Evolutionary conservation across 2,113 vertebrate genomes (phyloP).

Genomic region (Rutilus rutilus): DNA sequence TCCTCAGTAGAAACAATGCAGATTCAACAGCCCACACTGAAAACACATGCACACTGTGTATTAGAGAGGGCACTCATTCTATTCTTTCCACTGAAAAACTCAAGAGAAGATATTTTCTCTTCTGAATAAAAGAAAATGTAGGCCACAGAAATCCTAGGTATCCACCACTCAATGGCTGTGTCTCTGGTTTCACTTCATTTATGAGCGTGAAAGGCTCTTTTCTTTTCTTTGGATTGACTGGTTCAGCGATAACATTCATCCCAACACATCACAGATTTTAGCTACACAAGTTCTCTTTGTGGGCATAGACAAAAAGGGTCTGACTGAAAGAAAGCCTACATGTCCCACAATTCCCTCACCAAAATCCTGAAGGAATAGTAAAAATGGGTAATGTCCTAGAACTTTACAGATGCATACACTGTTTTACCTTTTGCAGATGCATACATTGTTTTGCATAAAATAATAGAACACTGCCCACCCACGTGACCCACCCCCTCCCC

Average conservation of each 20-base stretch:
- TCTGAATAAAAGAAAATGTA: slow-evolving; percentile 16
- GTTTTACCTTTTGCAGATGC: neutral
- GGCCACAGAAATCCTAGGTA: neutral
- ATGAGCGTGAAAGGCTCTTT: slow-evolving; percentile 51
- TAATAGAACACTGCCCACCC: too few species aligned
- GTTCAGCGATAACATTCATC: slow-evolving; percentile 51
- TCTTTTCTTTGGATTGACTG: slow-evolving; percentile 45
- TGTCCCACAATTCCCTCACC: slow-evolving; percentile 40
- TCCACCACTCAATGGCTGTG: slow-evolving; percentile 15
- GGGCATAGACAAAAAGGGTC: slow-evolving; percentile 29
- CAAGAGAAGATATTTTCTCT: slow-evolving; percentile 23
- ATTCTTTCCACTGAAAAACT: slow-evolving; percentile 5
- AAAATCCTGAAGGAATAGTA: slow-evolving; percentile 19
- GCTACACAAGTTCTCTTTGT: slow-evolving; percentile 50
- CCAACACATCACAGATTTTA: slow-evolving; percentile 46
- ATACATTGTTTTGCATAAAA: neutral
- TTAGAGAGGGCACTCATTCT: slow-evolving; percentile 18
- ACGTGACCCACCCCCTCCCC: too few species aligned
- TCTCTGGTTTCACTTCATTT: slow-evolving; percentile 41
- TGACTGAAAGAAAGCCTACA: slow-evolving; percentile 31
- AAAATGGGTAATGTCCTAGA: neutral
- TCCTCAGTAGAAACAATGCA: neutral
- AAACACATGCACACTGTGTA: neutral
- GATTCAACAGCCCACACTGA: slow-evolving; percentile 2
- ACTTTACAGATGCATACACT: neutral